Percentiles rank a stretch among this genome's conserved stretches.
Conservation (phyloP, 2,888 invertebrate genomes). For the Rhaphigaster nebulosa region DNA sequence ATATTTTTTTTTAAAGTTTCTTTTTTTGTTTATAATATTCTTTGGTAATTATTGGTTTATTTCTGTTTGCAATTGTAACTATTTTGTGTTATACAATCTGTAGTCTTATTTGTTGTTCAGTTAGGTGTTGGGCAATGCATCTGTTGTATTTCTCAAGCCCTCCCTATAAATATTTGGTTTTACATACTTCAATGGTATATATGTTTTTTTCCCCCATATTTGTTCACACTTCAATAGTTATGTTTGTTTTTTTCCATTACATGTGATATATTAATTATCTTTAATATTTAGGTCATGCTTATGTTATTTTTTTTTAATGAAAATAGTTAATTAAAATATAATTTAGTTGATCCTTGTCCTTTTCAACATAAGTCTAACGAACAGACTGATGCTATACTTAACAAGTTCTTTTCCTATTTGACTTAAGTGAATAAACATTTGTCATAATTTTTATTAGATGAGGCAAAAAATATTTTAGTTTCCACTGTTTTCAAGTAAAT, state of each 20-base stretch:
- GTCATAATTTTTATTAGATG: background rate
- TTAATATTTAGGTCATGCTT: background rate
- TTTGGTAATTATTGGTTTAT: background rate
- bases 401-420: background rate
- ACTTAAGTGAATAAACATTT: background rate
- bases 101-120: slow-evolving; percentile 8
- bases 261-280: background rate
- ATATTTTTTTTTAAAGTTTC: background rate
- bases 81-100: background rate
- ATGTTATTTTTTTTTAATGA: background rate
- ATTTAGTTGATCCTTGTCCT: background rate
- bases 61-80: background rate
- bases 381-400: background rate
- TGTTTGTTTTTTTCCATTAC: background rate
- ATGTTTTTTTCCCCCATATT: background rate
- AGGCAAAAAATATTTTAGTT: background rate
- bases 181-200: background rate
- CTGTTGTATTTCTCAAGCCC: slow-evolving; percentile 38
- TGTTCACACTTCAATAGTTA: background rate
- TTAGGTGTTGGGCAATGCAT: slow-evolving; percentile 38
- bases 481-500: background rate
- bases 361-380: background rate
- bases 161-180: background rate
- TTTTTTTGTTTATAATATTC: background rate
- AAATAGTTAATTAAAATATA: background rate